Conservation (phyloP, 2,113 vertebrate genomes). For the Macquaria ambigua region DNA sequence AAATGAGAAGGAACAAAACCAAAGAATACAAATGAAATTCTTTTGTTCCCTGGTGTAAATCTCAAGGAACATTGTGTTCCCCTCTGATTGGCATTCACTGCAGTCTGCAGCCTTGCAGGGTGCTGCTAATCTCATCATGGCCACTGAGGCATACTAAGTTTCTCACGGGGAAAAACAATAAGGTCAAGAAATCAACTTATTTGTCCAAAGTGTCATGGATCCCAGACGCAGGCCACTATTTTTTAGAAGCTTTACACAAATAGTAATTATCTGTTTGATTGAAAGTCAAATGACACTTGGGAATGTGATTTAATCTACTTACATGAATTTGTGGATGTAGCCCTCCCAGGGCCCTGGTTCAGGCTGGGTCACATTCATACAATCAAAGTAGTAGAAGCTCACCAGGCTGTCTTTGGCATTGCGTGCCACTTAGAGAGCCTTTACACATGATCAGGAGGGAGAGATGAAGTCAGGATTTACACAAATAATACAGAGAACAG, state of each 20-base stretch:
- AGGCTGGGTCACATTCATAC: slow-evolving; percentile 85
- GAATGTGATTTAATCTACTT: slow-evolving; percentile 46
- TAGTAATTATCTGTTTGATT: background rate
- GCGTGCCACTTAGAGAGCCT: slow-evolving; percentile 89
- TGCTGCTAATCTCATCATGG: slow-evolving; percentile 44
- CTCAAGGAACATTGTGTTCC: slow-evolving; percentile 2
- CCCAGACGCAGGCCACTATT: background rate
- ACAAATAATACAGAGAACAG: background rate
- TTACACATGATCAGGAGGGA: background rate
- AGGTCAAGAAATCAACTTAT: background rate
- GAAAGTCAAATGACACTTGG: slow-evolving; percentile 1
- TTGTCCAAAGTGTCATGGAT: background rate
- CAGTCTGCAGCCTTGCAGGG: slow-evolving; percentile 13
- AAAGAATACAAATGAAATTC: background rate
- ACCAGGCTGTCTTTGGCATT: slow-evolving; percentile 92
- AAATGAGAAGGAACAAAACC: slow-evolving; percentile 46
- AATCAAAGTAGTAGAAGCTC: slow-evolving; percentile 89
- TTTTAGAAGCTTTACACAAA: background rate
- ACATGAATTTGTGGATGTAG: slow-evolving; percentile 89
- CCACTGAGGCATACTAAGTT: slow-evolving; percentile 24
- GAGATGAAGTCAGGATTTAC: background rate
- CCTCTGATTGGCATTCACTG: slow-evolving; percentile 33
- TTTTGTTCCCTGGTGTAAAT: background rate
- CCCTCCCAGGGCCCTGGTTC: slow-evolving; percentile 86
- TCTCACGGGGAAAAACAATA: background rate